These are phyloP conservation scores for Tapera naevia DNA, from an alignment of 2,797 vertebrate species.

Conservation along the genomic window DNA sequence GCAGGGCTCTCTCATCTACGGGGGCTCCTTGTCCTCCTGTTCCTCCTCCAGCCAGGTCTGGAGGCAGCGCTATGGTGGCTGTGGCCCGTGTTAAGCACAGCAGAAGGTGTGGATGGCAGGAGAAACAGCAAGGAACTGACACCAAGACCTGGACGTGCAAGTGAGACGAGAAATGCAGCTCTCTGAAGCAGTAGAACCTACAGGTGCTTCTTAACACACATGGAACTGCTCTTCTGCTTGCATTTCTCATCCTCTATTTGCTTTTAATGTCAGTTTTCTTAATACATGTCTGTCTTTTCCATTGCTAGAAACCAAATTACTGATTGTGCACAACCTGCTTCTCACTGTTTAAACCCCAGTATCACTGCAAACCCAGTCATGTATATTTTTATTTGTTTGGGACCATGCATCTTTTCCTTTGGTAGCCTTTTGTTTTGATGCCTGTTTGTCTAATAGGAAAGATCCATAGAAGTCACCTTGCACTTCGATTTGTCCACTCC, in stretches of 20 bases:
- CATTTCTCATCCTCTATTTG: not conserved
- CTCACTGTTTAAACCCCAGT: accelerated
- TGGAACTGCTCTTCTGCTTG: not conserved
- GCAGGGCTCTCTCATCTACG: not conserved
- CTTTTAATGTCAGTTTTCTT: not conserved
- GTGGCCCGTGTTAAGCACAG: not conserved
- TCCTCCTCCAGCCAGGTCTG: not conserved
- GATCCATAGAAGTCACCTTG: not conserved
- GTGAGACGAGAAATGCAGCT: not conserved
- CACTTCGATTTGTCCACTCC: not conserved
- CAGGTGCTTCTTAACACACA: not conserved
- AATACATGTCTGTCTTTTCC: not conserved
- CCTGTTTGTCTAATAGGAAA: not conserved
- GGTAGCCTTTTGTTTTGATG: not conserved
- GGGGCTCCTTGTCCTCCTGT: not conserved
- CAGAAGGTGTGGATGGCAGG: not conserved
- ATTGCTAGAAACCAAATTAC: not conserved
- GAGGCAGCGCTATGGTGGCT: not conserved
- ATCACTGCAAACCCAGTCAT: accelerated
- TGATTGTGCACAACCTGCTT: not conserved
- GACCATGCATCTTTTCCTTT: accelerated
- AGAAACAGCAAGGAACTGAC: not conserved
- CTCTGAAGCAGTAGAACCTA: not conserved
- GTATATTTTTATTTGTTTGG: too few relatives aligned
- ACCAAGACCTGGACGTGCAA: not conserved